Percentiles rank a stretch among this genome's conserved stretches.
Conservation (phyloP, 2,888 invertebrate genomes). For the Geotrupes spiniger region DNA sequence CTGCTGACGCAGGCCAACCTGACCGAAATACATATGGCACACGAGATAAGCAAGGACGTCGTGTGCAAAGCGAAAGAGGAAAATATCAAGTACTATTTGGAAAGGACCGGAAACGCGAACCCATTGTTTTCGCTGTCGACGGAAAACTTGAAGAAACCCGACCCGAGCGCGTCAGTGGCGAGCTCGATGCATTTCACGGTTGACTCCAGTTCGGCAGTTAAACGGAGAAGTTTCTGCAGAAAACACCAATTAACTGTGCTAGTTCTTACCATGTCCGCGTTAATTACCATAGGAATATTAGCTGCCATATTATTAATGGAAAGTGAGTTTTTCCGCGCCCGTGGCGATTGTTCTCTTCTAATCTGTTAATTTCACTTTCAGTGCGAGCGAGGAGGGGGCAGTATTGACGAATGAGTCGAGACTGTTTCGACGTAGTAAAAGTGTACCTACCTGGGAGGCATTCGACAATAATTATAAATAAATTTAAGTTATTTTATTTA, state of each 20-base stretch:
- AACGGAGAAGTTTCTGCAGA: constrained; percentile 68
- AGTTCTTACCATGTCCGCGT: constrained; percentile 77
- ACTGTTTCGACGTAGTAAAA: constrained; percentile 1
- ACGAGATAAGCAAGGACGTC: constrained; percentile 30
- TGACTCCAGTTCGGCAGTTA: constrained; percentile 54
- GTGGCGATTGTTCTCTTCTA: not conserved
- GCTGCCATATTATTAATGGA: constrained; percentile 80
- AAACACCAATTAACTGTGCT: constrained; percentile 79
- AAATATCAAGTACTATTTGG: constrained; percentile 48
- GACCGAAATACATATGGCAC: constrained; percentile 43
- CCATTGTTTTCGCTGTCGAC: constrained; percentile 21
- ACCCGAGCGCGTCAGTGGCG: constrained; percentile 67
- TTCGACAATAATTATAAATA: constrained; percentile 12
- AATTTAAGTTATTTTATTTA: constrained; percentile 16
- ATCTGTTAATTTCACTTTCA: constrained; percentile 34
- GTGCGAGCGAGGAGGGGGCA: constrained; percentile 46
- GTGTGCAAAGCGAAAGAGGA: constrained; percentile 27
- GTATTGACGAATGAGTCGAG: constrained; percentile 22
- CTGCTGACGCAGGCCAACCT: constrained; percentile 77
- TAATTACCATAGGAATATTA: constrained; percentile 77
- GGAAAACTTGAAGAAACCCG: constrained; percentile 35
- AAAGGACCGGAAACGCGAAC: constrained; percentile 35
- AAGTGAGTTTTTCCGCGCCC: constrained; percentile 62
- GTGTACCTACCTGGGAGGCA: constrained; percentile 9
- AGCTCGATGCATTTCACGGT: constrained; percentile 87